Conservation (phyloP, 2,797 vertebrate genomes). For the Helarctos malayanus region DNA sequence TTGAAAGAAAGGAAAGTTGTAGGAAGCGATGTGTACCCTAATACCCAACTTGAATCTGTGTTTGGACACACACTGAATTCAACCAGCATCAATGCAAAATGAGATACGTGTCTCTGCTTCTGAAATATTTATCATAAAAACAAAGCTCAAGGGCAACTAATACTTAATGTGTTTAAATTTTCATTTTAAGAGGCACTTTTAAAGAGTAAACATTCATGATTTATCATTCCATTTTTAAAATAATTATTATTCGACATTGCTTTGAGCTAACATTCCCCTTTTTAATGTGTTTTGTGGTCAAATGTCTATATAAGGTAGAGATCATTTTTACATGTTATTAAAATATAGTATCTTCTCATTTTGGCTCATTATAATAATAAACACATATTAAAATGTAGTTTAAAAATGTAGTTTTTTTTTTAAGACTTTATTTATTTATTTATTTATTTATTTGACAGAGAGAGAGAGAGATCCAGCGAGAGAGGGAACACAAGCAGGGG, state of each 20-base stretch:
- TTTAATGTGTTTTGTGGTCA: background rate
- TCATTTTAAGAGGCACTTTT: slow-evolving; percentile 17
- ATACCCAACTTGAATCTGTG: background rate
- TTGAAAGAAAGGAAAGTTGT: background rate
- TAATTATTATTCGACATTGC: background rate
- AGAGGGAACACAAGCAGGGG: too few relatives aligned
- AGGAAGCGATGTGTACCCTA: background rate
- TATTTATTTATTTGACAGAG: too few relatives aligned
- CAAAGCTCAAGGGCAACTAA: background rate
- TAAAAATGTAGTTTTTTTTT: too few relatives aligned
- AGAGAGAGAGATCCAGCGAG: too few relatives aligned
- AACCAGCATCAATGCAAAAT: background rate
- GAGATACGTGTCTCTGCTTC: background rate
- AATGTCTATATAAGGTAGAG: background rate
- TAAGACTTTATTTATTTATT: too few relatives aligned
- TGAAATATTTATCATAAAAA: slow-evolving; percentile 18
- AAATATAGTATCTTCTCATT: background rate
- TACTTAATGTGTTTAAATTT: background rate
- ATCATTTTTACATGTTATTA: background rate
- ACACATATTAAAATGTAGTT: too few relatives aligned
- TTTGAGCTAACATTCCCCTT: background rate
- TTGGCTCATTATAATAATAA: slow-evolving; percentile 17
- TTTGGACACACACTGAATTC: background rate
- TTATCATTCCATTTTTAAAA: background rate
- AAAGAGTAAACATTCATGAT: slow-evolving; percentile 4